Conservation (phyloP, 2,797 vertebrate species). For the Sciurus vulgaris region DNA sequence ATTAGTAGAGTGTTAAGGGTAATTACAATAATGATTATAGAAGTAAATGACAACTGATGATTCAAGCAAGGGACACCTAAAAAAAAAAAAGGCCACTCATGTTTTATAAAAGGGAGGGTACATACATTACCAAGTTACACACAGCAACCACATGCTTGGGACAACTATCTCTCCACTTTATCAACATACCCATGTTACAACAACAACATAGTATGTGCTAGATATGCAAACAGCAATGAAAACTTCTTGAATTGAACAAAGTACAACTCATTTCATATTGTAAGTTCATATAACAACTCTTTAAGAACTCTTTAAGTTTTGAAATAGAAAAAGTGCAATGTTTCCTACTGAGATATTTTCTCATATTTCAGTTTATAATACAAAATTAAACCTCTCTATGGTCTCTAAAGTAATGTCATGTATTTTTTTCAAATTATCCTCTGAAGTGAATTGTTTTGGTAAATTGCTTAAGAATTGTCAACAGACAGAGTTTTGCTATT, state of each 20-base stretch:
- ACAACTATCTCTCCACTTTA: conserved; percentile 9
- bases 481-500: conserved; percentile 51
- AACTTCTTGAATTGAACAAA: conserved; percentile 45
- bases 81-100: conserved; percentile 61
- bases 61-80: conserved; percentile 80
- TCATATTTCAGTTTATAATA: conserved; percentile 42
- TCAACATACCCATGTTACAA: conserved; percentile 24
- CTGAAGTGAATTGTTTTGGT: conserved; percentile 57
- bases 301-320: conserved; percentile 59
- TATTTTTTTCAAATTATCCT: conserved; percentile 41
- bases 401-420: conserved; percentile 56
- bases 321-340: conserved; percentile 56
- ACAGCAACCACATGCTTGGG: conserved; percentile 83
- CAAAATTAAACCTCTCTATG: conserved; percentile 46
- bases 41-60: conserved; percentile 81
- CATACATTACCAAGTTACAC: conserved; percentile 60
- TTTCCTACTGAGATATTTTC: conserved; percentile 49
- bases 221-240: not conserved
- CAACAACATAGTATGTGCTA: conserved; percentile 53
- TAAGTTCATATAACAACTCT: conserved; percentile 38
- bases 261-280: conserved; percentile 37
- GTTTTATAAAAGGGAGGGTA: conserved; percentile 46
- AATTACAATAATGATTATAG: conserved; percentile 84
- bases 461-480: conserved; percentile 57
- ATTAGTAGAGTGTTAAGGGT: conserved; percentile 74